phyloP scores from a whole-genome alignment of 1,140 invertebrate genomes.

The Bombus difficillimus region DNA sequence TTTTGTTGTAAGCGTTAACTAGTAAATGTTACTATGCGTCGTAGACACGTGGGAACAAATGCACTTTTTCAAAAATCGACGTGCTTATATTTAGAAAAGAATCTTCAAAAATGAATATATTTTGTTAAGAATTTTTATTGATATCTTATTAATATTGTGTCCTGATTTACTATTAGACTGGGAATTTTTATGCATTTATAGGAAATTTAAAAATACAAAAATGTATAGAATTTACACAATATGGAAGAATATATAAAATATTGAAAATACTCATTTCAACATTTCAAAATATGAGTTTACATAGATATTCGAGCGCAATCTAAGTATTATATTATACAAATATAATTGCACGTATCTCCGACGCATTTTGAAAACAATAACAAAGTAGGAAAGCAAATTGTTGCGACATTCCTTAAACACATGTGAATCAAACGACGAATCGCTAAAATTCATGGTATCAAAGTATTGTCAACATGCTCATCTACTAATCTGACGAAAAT shows the following conservation, averaged over 20 bases:
- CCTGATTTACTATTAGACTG: too few relatives aligned
- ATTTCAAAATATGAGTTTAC: background rate
- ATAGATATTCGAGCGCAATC: background rate
- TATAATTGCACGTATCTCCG: conserved; percentile 24
- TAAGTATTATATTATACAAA: background rate
- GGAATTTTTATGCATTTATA: background rate
- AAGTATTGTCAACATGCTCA: conserved; percentile 50
- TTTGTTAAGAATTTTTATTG: background rate
- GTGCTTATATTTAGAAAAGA: too few relatives aligned
- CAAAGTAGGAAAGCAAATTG: conserved; percentile 49
- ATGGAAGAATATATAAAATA: background rate
- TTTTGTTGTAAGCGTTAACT: background rate
- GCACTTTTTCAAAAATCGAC: background rate
- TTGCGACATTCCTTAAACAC: conserved; percentile 47
- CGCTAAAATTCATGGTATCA: background rate
- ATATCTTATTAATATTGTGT: too few relatives aligned
- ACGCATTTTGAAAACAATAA: conserved; percentile 26
- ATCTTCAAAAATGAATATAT: background rate
- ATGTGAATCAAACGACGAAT: conserved; percentile 33
- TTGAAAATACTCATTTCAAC: too few relatives aligned
- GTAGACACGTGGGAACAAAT: background rate
- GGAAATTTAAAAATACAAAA: background rate
- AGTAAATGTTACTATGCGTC: background rate
- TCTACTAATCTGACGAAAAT: conserved; percentile 39
- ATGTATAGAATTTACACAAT: too few relatives aligned